A percentile compares a stretch with the other conserved stretches of the same genome.
These are phyloP conservation scores for Parnassius smintheus DNA, from an alignment of 2,888 invertebrate genomes.

Conservation along the genomic window DNA sequence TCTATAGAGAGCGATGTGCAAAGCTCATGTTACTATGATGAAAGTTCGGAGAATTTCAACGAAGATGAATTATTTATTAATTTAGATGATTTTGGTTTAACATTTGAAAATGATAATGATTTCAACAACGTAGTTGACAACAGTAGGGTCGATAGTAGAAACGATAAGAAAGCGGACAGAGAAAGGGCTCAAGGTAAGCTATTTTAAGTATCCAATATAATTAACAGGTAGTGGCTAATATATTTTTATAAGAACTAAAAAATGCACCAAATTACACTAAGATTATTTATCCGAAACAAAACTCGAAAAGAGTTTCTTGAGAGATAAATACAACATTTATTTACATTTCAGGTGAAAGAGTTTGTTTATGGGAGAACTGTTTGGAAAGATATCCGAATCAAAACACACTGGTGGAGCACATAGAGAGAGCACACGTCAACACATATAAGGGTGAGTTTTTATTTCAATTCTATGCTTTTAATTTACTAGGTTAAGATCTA, in stretches of 20 bases:
- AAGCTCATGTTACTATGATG: constrained; percentile 68
- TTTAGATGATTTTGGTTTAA: constrained; percentile 70
- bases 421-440: constrained; percentile 94
- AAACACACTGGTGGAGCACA: constrained; percentile 89
- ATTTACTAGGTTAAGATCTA: not conserved
- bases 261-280: not conserved
- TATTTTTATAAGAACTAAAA: not conserved
- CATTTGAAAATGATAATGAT: constrained; percentile 58
- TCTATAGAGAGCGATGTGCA: constrained; percentile 72
- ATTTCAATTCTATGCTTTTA: not conserved
- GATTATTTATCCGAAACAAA: not conserved
- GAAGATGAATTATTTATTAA: constrained; percentile 74
- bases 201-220: not conserved
- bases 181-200: constrained; percentile 61
- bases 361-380: constrained; percentile 94
- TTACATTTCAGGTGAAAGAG: constrained; percentile 63
- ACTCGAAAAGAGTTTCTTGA: constrained; percentile 1
- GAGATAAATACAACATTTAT: constrained; percentile 21
- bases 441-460: constrained; percentile 82
- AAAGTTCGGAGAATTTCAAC: constrained; percentile 68
- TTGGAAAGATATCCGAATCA: constrained; percentile 90
- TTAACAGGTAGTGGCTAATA: not conserved
- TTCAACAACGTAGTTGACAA: constrained; percentile 36
- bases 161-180: constrained; percentile 50
- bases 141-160: constrained; percentile 37